Evolutionary conservation across 2,888 invertebrate species (phyloP), one percentile per base, ranked within the genome.

Genomic region (Aromia moschata): DNA sequence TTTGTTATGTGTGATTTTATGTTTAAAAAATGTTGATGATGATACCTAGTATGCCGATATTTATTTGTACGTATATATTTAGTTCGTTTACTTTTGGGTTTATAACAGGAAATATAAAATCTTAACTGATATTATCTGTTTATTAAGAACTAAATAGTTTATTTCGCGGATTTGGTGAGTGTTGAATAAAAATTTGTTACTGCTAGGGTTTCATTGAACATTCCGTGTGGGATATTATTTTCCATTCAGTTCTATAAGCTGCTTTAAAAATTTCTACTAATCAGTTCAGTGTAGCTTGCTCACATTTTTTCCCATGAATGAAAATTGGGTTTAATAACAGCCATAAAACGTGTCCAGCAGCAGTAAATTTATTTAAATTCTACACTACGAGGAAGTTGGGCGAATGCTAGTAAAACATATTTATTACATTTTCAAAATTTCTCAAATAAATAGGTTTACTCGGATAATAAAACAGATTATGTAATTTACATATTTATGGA

Each of bases 21-120:
- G n/a, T n/a, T n/a, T n/a, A n/a, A n/a, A n/a, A n/a, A n/a, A n/a
- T n/a, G n/a, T n/a, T n/a, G n/a, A n/a, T n/a, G n/a, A n/a, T n/a
- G n/a, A n/a, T n/a, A n/a, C n/a, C n/a, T n/a, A n/a, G n/a, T n/a
- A n/a, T n/a, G n/a, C n/a, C n/a, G n/a, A n/a, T n/a, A n/a, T n/a
- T n/a, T n/a, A n/a, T n/a, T n/a, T n/a, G n/a, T n/a, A n/a, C n/a
- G n/a, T n/a, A n/a, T n/a, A n/a, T n/a, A n/a, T n/a, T n/a, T n/a
- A n/a, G n/a, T n/a, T n/a, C n/a, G n/a, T n/a, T 47, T 18, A 7
- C 3, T 36, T 47, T 20, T 36, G 20, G 47, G 37, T 47, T 47
- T 47, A 47, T 14, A 47, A 37, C 47, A 47, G 47, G 47, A 47
- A 47, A 18, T 47, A 47, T 47, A 47, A 47, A 47, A 47, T 36